Percentiles rank a stretch among this genome's conserved stretches.
phyloP scores from a whole-genome alignment of 2,113 vertebrate genomes.

The Osmerus eperlanus region DNA sequence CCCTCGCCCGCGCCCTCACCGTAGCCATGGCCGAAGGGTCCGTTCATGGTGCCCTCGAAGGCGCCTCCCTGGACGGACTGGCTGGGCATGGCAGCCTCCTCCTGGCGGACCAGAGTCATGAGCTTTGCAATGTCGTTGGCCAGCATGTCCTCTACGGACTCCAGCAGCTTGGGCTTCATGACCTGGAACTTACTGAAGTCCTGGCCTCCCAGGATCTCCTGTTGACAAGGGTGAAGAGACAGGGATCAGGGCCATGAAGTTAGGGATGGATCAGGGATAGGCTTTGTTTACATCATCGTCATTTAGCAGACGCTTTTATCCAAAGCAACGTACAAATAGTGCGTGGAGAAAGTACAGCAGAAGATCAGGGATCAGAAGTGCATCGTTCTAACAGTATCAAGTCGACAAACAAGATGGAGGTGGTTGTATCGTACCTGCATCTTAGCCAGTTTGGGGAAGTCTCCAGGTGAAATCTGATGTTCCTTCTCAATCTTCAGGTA shows the following conservation, averaged over 20 bases:
- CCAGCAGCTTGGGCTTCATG: slow-evolving; percentile 75
- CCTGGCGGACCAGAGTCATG: slow-evolving; percentile 79
- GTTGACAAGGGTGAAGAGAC: background rate
- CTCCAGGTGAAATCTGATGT: slow-evolving; percentile 77
- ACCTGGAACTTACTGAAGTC: slow-evolving; percentile 79
- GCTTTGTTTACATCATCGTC: no score
- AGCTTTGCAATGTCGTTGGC: slow-evolving; percentile 77
- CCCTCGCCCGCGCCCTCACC: slow-evolving; percentile 79
- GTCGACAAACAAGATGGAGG: background rate
- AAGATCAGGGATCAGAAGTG: no score
- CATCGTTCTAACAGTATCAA: background rate
- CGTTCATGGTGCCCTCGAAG: slow-evolving; percentile 77
- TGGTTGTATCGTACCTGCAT: slow-evolving; percentile 71
- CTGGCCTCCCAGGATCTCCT: slow-evolving; percentile 73
- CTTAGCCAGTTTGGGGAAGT: slow-evolving; percentile 76
- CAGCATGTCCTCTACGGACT: slow-evolving; percentile 77
- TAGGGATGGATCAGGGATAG: background rate
- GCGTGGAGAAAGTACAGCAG: no score
- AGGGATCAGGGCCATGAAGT: background rate
- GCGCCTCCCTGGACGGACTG: slow-evolving; percentile 74
- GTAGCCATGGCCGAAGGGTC: slow-evolving; percentile 78
- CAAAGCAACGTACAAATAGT: no score
- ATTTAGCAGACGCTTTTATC: no score
- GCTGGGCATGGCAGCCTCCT: slow-evolving; percentile 73
- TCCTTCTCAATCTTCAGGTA: slow-evolving; percentile 78